A percentile compares a stretch with the other conserved stretches of the same genome.
Conservation (phyloP, 2,797 vertebrate genomes). For the Fistularia commersonii region DNA sequence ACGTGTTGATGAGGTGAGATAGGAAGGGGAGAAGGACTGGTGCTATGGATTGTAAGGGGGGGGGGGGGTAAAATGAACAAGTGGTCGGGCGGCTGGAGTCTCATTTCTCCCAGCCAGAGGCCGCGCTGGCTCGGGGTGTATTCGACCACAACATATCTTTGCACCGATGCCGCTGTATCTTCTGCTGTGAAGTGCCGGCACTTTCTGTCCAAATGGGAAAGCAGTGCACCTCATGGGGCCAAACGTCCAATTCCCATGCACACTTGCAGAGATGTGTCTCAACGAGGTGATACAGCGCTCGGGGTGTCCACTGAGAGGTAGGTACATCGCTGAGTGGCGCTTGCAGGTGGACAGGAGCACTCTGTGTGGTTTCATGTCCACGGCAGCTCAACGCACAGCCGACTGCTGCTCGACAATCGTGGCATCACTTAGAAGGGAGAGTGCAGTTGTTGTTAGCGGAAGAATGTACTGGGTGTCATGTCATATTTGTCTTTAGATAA, state of each 20-base stretch:
- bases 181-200: conserved; percentile 12
- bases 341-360: conserved; percentile 30
- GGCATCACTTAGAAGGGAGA: no score
- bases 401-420: no score
- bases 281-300: conserved; percentile 30
- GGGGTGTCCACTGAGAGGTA: conserved; percentile 7
- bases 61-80: no score
- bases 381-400: no score
- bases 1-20: no score
- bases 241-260: conserved; percentile 2
- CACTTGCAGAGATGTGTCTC: conserved; percentile 5
- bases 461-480: no score
- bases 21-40: no score
- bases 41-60: no score
- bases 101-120: no score
- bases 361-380: conserved; percentile 33
- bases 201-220: background rate
- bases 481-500: no score
- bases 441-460: no score
- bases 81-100: no score
- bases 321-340: conserved; percentile 20
- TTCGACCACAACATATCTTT: conserved; percentile 4
- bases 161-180: conserved; percentile 5
- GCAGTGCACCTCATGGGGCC: conserved; percentile 1
- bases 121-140: background rate